A percentile compares a stretch with the other conserved stretches of the same genome.
Evolutionary conservation across 2,888 invertebrate genomes (phyloP).

Genomic region (Lycocerus yunnanus): DNA sequence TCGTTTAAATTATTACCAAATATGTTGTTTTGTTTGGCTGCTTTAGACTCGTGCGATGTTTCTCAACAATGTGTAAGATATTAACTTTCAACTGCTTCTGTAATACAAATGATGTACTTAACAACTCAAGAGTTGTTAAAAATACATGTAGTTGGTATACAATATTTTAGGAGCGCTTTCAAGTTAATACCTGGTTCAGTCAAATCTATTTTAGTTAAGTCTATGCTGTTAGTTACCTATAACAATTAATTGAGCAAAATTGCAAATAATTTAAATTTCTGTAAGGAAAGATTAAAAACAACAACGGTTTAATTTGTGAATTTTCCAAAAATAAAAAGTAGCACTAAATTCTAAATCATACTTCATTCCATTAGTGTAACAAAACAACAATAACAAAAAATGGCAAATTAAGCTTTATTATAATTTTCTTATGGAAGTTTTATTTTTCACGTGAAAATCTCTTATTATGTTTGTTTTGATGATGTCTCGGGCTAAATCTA

Average conservation of each 20-base stretch:
- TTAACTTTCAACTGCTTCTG: not conserved
- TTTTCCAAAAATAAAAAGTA: not conserved
- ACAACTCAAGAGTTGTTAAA: not conserved
- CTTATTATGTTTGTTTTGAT: too few species aligned
- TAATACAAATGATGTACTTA: not conserved
- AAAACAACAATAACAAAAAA: too few species aligned
- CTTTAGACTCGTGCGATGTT: not conserved
- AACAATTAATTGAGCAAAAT: too few species aligned
- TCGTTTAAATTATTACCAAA: not conserved
- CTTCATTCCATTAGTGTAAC: too few species aligned
- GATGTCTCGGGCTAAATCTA: too few species aligned
- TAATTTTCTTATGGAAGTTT: too few species aligned
- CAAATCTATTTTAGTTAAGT: not conserved
- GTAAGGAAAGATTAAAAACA: too few species aligned
- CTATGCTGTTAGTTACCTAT: too few species aligned
- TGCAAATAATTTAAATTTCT: too few species aligned
- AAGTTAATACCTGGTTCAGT: not conserved
- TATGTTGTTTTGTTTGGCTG: not conserved
- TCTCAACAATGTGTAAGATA: not conserved
- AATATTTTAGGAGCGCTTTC: not conserved
- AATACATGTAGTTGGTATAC: not conserved
- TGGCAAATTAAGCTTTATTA: too few species aligned
- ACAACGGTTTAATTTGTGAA: not conserved
- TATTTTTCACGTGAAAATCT: too few species aligned
- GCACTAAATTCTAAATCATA: too few species aligned